Evolutionary conservation across 2,113 vertebrate genomes (phyloP), one percentile per base, ranked within the genome.

Genomic region (Siniperca knerii): DNA sequence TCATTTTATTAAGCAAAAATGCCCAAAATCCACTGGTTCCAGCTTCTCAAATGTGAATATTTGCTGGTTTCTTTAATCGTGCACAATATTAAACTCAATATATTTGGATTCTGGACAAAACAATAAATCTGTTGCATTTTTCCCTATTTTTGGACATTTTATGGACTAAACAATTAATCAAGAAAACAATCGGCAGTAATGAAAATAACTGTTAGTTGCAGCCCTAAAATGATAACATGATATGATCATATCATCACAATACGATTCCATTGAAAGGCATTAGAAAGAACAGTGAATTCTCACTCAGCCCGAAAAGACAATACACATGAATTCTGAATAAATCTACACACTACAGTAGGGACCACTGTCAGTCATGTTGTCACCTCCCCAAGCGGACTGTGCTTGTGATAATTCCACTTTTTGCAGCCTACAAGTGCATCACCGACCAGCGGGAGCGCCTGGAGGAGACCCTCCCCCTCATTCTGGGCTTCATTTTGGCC

Each of bases 381-480:
- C 29, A 23, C 29, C 23, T 46, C 55, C 37, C 1, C 42, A 37
- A 25, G 20, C 76, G 65, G 55, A 87, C 61, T 29, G 6, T 83
- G 33, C 75, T 61, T 76, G 29, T 29, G 29, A 23, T 85, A 23
- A 82, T 79, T 86, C n/a, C 35, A 83, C 23, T 90, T n/a, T 23
- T 15, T 91, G 55, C 96, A 99, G 98, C 97, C 16, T 98, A 97
- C 90, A 97, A 97, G 89, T 99, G 99, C 83, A 97, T 97, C 0
- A 98, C 97, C 50, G 99, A 99, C 92, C 96, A 99, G 92, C 92
- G 96, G 81, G 98, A 99, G 81, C 97, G 97, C 85, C 86, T 99
- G 82, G 98, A 99, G 86, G 98, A 99, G 93, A 98, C 94, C 5
- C 94, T 99, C 79, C 99, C 98, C n/a, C 90, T 99, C 76, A 95